A percentile compares a stretch with the other conserved stretches of the same genome.
Conservation (phyloP, 2,888 invertebrate genomes). For the Eurytoma adleriae region DNA sequence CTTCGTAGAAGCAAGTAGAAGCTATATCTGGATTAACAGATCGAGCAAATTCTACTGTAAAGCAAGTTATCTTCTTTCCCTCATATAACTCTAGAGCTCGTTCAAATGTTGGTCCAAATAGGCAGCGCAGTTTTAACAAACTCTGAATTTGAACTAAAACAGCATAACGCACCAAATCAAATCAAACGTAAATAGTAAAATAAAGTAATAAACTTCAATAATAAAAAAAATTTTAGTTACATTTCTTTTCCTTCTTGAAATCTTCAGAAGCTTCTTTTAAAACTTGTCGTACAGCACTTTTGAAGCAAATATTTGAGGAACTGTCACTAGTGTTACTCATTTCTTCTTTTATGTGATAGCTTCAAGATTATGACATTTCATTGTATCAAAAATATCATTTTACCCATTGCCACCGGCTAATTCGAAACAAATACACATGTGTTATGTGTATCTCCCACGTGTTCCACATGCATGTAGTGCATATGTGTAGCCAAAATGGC, state of each 20-base stretch:
- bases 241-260: conserved; percentile 65
- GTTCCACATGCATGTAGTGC: background rate
- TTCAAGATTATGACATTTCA: background rate
- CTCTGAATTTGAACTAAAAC: conserved; percentile 79
- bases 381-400: background rate
- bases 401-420: background rate
- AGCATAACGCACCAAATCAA: conserved; percentile 51
- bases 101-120: conserved; percentile 80
- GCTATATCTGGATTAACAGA: conserved; percentile 53
- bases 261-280: conserved; percentile 63
- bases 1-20: conserved; percentile 78
- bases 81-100: conserved; percentile 82
- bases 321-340: conserved; percentile 32
- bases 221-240: conserved; percentile 58
- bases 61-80: conserved; percentile 77
- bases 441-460: background rate
- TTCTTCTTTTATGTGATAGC: background rate
- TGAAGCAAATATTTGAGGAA: conserved; percentile 31
- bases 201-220: background rate
- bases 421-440: background rate
- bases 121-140: conserved; percentile 78
- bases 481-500: background rate
- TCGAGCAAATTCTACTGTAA: conserved; percentile 70
- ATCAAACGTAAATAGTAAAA: conserved; percentile 10
- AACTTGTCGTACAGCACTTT: conserved; percentile 52